Evolutionary conservation across 2,888 invertebrate genomes (phyloP), one percentile per base, ranked within the genome.

Genomic region (Dasypogon diadema): DNA sequence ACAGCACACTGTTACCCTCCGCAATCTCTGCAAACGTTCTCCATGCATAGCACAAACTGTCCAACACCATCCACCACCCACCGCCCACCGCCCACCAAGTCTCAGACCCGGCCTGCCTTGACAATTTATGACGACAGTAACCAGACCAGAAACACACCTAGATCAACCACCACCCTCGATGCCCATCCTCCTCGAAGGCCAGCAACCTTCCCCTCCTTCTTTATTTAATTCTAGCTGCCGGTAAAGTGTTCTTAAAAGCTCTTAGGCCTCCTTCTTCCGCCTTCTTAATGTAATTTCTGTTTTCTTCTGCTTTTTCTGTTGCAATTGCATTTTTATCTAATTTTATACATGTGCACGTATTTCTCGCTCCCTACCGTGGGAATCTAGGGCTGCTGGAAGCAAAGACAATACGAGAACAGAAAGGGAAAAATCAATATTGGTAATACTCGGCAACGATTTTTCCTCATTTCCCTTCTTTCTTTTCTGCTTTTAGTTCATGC

Each of bases 321-420:
- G 65, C 65, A 65, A 65, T 65, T 65, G 65, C 65, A 65, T 65
- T 65, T n/a, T 65, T 65, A 24, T 65, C 65, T 24, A 65, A 65
- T 65, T 65, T 65, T 16, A 6, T 14, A 22, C 14, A 46, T 46
- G n/a, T 65, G 12, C 22, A 51, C 18, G 14, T 4, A 51, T 2
- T 48, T 46, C 24, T n/a, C 2, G 37, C 18, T 34, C 37, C 16
- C 26, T 22, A 42, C 48, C 48, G n/a, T 46, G 24, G 26, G 24
- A 65, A 24, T 21, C 24, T 14, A 46, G 24, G 30, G 30, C n/a
- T 65, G 24, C 46, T 65, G 22, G 24, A 46, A 16, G 46, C 22
- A 48, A 24, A 65, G 65, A 65, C 65, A 65, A 48, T 65, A 46
- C 65, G 14, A 65, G 37, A 65, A 65, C 48, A 65, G 65, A 48